Evolutionary conservation across 2,888 invertebrate species (phyloP).

Genomic region (Drosophila kanekoi): DNA sequence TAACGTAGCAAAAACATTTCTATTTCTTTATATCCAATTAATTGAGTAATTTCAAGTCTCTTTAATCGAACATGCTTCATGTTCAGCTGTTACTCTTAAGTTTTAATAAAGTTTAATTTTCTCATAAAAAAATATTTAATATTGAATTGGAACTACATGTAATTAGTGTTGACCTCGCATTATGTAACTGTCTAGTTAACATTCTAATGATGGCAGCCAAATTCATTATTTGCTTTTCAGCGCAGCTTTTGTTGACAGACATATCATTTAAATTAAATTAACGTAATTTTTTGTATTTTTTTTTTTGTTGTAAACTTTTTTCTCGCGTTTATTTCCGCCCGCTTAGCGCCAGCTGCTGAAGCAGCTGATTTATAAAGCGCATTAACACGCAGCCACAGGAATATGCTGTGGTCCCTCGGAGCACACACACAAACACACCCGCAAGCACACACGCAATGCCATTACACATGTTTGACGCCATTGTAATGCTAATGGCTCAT

Average conservation of each 20-base stretch:
- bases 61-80: no score
- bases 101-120: no score
- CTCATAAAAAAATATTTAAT: no score
- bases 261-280: slow-evolving; percentile 75
- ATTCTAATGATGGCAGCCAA: slow-evolving; percentile 8
- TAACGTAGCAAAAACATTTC: no score
- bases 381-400: slow-evolving; percentile 63
- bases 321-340: slow-evolving; percentile 3
- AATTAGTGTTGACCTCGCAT: background rate
- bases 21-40: no score
- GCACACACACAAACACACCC: slow-evolving; percentile 21
- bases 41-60: no score
- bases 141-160: no score
- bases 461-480: slow-evolving; percentile 76
- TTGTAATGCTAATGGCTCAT: slow-evolving; percentile 82
- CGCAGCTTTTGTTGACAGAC: slow-evolving; percentile 13
- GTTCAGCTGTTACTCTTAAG: no score
- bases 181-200: background rate
- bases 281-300: slow-evolving; percentile 38
- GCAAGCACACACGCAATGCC: slow-evolving; percentile 41
- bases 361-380: slow-evolving; percentile 75
- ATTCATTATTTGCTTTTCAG: slow-evolving; percentile 15
- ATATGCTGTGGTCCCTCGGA: slow-evolving; percentile 36
- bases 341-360: slow-evolving; percentile 34
- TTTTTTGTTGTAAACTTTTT: slow-evolving; percentile 17